phyloP scores from a whole-genome alignment of 2,113 vertebrate species.

The Engraulis encrasicolus region DNA sequence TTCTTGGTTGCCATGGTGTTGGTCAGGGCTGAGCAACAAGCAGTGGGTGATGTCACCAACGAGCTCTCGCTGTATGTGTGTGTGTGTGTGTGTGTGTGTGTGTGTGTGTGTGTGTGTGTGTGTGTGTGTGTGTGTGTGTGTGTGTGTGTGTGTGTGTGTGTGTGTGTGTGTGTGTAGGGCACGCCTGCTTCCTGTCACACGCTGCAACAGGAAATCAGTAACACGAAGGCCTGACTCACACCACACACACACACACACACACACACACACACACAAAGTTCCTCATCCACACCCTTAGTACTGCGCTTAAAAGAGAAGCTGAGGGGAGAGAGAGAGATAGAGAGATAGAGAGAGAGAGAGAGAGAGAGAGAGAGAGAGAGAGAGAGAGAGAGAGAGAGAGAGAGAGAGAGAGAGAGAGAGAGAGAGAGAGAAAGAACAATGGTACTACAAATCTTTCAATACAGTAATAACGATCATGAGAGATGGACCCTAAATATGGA shows the following conservation, averaged over 20 bases:
- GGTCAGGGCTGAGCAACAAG: neutral
- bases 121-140: too few species aligned
- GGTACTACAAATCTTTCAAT: too few species aligned
- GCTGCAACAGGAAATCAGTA: conserved; percentile 45
- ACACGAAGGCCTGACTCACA: conserved; percentile 18
- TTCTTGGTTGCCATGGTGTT: conserved; percentile 32
- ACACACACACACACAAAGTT: conserved; percentile 14
- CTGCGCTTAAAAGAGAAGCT: neutral
- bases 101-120: too few species aligned
- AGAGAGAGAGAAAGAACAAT: too few species aligned
- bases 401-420: conserved; percentile 21
- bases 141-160: too few species aligned
- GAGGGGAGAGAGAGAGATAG: neutral
- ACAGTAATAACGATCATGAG: too few species aligned
- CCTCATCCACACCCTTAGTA: neutral
- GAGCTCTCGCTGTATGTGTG: too few species aligned
- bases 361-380: neutral
- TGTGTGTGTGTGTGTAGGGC: too few species aligned
- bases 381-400: neutral
- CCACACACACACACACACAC: conserved; percentile 22
- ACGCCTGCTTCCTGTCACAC: conserved; percentile 53
- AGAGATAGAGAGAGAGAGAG: neutral
- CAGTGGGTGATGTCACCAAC: too few species aligned
- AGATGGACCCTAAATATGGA: too few species aligned
- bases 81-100: too few species aligned